phyloP scores from a whole-genome alignment of 2,888 invertebrate genomes.

The Myathropa florea region DNA sequence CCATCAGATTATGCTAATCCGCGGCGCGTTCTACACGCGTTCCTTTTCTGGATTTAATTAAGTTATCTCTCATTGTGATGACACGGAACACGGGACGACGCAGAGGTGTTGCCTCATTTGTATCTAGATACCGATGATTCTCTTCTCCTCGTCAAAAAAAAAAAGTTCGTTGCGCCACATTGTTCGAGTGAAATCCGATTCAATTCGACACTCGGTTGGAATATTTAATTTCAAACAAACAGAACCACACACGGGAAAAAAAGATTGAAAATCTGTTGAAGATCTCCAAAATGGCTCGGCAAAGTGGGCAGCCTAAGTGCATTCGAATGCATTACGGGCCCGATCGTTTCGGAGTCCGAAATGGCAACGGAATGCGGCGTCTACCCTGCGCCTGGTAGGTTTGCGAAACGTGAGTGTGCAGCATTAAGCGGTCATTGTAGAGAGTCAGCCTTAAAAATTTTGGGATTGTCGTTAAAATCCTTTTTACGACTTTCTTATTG shows the following conservation, averaged over 20 bases:
- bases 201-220: constrained; percentile 11
- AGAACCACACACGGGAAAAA: background rate
- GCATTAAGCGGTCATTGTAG: constrained; percentile 44
- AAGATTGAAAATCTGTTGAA: constrained; percentile 5
- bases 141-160: constrained; percentile 11
- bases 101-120: background rate
- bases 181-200: constrained; percentile 46
- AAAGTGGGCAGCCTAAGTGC: background rate
- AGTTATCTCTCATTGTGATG: constrained; percentile 28
- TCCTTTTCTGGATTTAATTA: constrained; percentile 42
- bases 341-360: background rate
- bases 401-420: constrained; percentile 1
- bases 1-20: constrained; percentile 62
- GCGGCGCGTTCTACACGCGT: background rate
- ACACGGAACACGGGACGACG: background rate
- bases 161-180: constrained; percentile 51
- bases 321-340: constrained; percentile 3
- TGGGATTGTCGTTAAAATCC: constrained; percentile 50
- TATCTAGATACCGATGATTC: constrained; percentile 28
- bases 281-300: background rate
- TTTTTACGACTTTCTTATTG: constrained; percentile 55
- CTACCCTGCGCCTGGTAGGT: background rate
- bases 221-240: constrained; percentile 28
- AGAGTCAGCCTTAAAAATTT: background rate
- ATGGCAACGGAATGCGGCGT: background rate